Base-by-base conservation (phyloP, 2,797 vertebrate genomes). In the Eulemur mongoz region DNA sequence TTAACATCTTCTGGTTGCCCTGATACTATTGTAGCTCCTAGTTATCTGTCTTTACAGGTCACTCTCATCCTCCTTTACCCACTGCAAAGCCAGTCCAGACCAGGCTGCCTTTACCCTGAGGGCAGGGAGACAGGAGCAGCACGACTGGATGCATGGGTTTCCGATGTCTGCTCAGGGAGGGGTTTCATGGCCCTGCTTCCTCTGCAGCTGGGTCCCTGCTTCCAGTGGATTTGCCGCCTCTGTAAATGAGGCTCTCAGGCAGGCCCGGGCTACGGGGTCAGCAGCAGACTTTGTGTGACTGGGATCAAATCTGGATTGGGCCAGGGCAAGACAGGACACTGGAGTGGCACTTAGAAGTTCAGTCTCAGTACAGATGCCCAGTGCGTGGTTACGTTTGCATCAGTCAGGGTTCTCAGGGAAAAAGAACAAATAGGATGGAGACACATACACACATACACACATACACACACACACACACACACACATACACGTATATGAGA, bases 121-220 rank as follows among this genome's bases (percentile, higher is more conserved):
- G 54, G 54, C 54, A 23, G 22, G 22, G 76, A 48, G 30, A 65
- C 9, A 11, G 18, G 63, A 67, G 18, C 14, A 25, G 35, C 32
- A 2, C 0, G 0, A 52, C 4, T 32, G 7, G 13, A 22, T 50
- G 20, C 43, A 17, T 20, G n/a, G 30, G 18, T 67, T 40, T 25
- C 23, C 35, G 5, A 7, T 17, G 5, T 40, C 35, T 43, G 35
- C 12, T 1, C 0, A 5, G 7, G 25, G 63, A 22, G 17, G 1
- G 25, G 13, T 91, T 27, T 70, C 15, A 14, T 45, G n/a, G 45
- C 48, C 38, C 48, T 40, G 32, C 22, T 82, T 40, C 17, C 61
- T 59, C 18, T 12, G 30, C 11, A 45, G 7, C 1, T 75, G 40
- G 32, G 23, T 4, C 72, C 18, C 43, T 50, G 12, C 2, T 57